These are phyloP conservation scores for Gallirallus australis DNA, from an alignment of 2,797 vertebrate species.

Conservation along the genomic window DNA sequence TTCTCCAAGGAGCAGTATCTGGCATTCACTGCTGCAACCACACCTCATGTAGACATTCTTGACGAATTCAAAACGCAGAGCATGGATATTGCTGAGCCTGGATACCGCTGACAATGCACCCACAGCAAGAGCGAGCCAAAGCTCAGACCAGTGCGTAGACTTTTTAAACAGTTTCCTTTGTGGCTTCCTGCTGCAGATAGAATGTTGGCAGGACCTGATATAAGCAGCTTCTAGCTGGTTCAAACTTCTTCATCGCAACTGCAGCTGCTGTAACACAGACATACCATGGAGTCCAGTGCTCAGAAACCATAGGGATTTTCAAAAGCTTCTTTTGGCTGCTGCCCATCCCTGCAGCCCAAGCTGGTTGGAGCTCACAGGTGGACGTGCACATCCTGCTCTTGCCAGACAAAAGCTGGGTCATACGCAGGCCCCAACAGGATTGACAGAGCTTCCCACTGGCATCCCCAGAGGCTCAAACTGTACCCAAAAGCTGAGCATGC, in stretches of 20 bases:
- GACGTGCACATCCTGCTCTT: too few species aligned
- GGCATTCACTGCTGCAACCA: not conserved
- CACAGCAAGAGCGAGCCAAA: not conserved
- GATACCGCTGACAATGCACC: not conserved
- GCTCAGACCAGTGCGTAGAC: not conserved
- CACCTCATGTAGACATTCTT: not conserved
- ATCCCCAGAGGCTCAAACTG: not conserved
- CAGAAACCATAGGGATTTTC: not conserved
- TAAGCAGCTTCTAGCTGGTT: not conserved
- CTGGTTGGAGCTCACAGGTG: not conserved
- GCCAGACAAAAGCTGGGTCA: not conserved
- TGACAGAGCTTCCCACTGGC: not conserved
- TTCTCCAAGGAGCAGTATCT: not conserved
- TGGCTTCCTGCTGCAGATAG: not conserved
- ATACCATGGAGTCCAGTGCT: not conserved
- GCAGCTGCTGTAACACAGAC: not conserved
- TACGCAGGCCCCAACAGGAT: not conserved
- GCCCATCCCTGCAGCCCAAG: not conserved
- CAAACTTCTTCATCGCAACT: not conserved
- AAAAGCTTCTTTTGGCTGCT: not conserved
- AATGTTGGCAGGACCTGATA: not conserved
- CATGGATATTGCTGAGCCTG: not conserved
- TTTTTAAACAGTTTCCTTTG: not conserved
- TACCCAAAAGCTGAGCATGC: fast-evolving
- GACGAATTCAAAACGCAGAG: not conserved